Conservation (phyloP, 2,888 invertebrate genomes). For the Acanthosepion pharaonis region DNA sequence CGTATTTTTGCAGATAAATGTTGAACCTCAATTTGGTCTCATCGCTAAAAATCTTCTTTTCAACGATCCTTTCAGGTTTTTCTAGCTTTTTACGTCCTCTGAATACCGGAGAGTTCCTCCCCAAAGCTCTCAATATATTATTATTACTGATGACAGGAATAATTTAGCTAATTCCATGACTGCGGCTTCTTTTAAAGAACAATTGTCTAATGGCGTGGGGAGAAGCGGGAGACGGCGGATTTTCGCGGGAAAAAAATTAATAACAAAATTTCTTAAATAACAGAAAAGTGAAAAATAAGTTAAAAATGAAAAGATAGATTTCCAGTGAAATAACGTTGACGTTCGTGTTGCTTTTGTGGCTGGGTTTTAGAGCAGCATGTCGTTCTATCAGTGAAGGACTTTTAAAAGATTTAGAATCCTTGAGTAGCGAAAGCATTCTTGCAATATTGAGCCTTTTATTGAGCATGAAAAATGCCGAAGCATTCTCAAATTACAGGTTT, state of each 20-base stretch:
- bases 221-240: background rate
- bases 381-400: background rate
- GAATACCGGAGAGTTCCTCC: conserved; percentile 17
- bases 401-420: background rate
- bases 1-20: background rate
- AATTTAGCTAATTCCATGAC: conserved; percentile 12
- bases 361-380: background rate
- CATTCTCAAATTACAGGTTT: too few relatives aligned
- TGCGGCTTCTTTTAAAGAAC: conserved; percentile 9
- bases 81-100: conserved; percentile 7
- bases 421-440: background rate
- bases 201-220: background rate
- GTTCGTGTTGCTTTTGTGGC: background rate
- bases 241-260: background rate
- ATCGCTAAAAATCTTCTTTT: conserved; percentile 13
- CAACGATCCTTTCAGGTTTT: conserved; percentile 33
- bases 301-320: background rate
- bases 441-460: background rate
- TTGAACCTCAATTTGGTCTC: conserved; percentile 25
- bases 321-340: background rate
- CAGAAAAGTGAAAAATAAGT: background rate
- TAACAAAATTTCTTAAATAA: background rate
- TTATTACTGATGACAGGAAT: conserved; percentile 9
- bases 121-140: conserved; percentile 33
- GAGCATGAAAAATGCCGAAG: background rate